These are phyloP conservation scores for Dynastes grantii DNA, from an alignment of 2,888 invertebrate species.

Conservation along the genomic window DNA sequence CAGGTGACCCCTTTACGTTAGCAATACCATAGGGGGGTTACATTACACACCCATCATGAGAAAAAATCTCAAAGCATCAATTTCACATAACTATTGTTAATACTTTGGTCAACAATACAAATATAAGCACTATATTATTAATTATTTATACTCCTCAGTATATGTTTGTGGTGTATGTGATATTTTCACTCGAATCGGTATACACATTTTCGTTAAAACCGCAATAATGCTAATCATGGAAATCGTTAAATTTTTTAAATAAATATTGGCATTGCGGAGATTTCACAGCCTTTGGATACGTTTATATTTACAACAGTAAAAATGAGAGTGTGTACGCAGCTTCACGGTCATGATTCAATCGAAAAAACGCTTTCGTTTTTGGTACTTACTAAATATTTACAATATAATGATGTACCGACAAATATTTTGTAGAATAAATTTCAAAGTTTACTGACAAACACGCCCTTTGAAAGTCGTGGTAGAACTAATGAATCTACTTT, in stretches of 20 bases:
- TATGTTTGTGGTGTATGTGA: not conserved
- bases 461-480: too few relatives aligned
- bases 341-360: too few relatives aligned
- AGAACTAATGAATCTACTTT: too few relatives aligned
- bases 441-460: too few relatives aligned
- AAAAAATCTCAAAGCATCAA: conserved; percentile 25
- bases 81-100: conserved; percentile 28
- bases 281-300: conserved; percentile 29
- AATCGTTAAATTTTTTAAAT: not conserved
- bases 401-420: too few relatives aligned
- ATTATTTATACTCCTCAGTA: not conserved
- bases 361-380: too few relatives aligned
- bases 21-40: conserved; percentile 31
- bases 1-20: conserved; percentile 20
- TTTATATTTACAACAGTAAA: conserved; percentile 1
- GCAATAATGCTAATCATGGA: not conserved
- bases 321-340: not conserved
- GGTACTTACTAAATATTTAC: too few relatives aligned
- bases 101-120: conserved; percentile 19
- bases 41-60: conserved; percentile 33
- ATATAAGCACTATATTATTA: not conserved
- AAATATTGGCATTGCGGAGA: conserved; percentile 1
- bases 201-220: conserved; percentile 5
- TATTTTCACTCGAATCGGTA: not conserved
- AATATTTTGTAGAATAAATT: too few relatives aligned